phyloP scores from a whole-genome alignment of 2,888 invertebrate species.

The Cryptocheilus praepositus region DNA sequence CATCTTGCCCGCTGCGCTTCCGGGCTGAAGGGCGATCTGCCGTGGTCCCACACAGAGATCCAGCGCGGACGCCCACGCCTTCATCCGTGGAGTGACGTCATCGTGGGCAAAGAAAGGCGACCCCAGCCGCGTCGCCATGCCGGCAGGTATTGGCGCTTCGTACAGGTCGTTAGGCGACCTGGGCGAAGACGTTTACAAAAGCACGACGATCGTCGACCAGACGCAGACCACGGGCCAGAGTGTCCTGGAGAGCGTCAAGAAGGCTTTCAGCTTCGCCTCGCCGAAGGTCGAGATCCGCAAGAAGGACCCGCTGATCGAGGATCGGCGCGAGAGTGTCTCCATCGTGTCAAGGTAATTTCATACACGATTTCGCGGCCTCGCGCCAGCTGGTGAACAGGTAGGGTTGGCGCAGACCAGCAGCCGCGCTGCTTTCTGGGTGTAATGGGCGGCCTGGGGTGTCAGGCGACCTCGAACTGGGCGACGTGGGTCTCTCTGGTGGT shows the following conservation, averaged over 20 bases:
- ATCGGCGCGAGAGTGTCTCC: conserved; percentile 71
- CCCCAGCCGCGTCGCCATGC: conserved; percentile 75
- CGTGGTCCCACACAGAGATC: not conserved
- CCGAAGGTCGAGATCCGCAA: conserved; percentile 72
- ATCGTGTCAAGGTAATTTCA: conserved; percentile 72
- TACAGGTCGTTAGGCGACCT: conserved; percentile 78
- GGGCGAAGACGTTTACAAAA: conserved; percentile 80
- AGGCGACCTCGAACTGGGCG: too few relatives aligned
- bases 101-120: conserved; percentile 42
- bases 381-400: conserved; percentile 45
- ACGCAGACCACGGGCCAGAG: conserved; percentile 76
- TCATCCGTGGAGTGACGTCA: conserved; percentile 27
- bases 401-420: conserved; percentile 15
- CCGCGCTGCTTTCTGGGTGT: too few relatives aligned
- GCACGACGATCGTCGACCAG: conserved; percentile 78
- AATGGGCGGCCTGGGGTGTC: too few relatives aligned
- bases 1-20: conserved; percentile 28
- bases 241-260: conserved; percentile 79
- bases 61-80: conserved; percentile 16
- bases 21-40: not conserved
- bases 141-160: conserved; percentile 80
- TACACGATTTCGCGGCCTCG: conserved; percentile 16
- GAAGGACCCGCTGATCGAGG: conserved; percentile 71
- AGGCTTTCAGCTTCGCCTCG: conserved; percentile 77
- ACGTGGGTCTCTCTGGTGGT: too few relatives aligned